Conservation (phyloP, 2,113 vertebrate genomes). For the Oceanites oceanicus region DNA sequence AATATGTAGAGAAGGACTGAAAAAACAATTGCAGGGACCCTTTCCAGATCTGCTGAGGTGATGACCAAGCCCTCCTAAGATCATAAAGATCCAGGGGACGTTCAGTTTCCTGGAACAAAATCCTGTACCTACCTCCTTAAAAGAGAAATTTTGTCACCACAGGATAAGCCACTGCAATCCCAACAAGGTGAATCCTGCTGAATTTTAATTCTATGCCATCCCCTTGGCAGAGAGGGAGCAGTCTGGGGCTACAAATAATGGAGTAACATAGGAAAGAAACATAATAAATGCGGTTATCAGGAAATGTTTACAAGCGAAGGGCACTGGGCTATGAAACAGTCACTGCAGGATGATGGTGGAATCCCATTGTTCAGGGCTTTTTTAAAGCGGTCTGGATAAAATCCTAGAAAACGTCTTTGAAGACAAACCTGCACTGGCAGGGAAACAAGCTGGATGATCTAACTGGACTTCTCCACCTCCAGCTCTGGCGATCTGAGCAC, state of each 20-base stretch:
- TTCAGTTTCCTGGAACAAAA: background rate
- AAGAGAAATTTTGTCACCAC: background rate
- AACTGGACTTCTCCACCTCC: background rate
- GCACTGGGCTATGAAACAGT: background rate
- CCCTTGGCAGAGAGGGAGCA: background rate
- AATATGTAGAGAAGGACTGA: background rate
- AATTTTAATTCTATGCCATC: background rate
- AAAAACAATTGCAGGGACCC: background rate
- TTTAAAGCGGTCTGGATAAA: background rate
- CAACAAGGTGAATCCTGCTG: background rate
- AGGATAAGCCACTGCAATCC: background rate
- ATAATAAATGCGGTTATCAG: background rate
- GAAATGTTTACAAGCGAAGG: background rate
- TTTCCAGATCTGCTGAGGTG: background rate
- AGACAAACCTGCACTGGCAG: conserved; percentile 33
- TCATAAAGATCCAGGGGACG: background rate
- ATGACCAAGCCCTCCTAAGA: background rate
- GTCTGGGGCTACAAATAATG: background rate
- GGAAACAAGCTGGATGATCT: background rate
- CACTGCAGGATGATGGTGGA: background rate
- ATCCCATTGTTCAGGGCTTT: background rate
- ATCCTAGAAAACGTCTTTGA: conserved; percentile 31
- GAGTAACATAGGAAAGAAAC: background rate
- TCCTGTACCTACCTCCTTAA: background rate
- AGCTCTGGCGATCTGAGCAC: background rate